Conservation (phyloP, 2,113 vertebrate genomes). For the Lanius ludovicianus region DNA sequence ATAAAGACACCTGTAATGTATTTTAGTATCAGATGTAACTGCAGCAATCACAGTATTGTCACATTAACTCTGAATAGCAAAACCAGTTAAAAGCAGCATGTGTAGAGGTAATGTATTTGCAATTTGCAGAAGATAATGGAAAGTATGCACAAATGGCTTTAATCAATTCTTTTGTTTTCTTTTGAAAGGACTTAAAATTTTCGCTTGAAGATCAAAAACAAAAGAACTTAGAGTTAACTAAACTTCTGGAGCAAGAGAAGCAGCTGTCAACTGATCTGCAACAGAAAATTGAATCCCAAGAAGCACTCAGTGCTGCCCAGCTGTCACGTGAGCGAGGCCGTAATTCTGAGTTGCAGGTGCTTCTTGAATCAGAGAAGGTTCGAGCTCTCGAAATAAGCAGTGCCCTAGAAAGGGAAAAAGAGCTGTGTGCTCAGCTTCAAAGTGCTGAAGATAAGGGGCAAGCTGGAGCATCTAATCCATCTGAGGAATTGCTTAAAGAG, state of each 20-base stretch:
- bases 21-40: neutral
- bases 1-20: neutral
- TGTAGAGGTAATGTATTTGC: neutral
- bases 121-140: neutral
- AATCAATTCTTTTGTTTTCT: neutral
- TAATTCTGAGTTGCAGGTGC: conserved; percentile 85
- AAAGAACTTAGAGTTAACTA: conserved; percentile 74
- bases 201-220: conserved; percentile 83
- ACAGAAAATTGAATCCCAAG: conserved; percentile 80
- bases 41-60: neutral
- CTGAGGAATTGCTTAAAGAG: conserved; percentile 79
- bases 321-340: conserved; percentile 75
- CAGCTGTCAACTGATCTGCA: conserved; percentile 77
- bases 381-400: conserved; percentile 81
- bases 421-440: conserved; percentile 70
- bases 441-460: conserved; percentile 44
- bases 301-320: conserved; percentile 67
- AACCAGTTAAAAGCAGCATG: neutral
- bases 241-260: conserved; percentile 82
- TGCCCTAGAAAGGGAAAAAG: conserved; percentile 81
- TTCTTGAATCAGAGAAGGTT: conserved; percentile 85
- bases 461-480: conserved; percentile 37
- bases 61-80: neutral
- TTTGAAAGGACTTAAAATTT: conserved; percentile 85
- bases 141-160: neutral